Percentiles rank a stretch among this genome's conserved stretches.
These are phyloP conservation scores for Verasper variegatus DNA, from an alignment of 2,113 vertebrate species.

Conservation along the genomic window DNA sequence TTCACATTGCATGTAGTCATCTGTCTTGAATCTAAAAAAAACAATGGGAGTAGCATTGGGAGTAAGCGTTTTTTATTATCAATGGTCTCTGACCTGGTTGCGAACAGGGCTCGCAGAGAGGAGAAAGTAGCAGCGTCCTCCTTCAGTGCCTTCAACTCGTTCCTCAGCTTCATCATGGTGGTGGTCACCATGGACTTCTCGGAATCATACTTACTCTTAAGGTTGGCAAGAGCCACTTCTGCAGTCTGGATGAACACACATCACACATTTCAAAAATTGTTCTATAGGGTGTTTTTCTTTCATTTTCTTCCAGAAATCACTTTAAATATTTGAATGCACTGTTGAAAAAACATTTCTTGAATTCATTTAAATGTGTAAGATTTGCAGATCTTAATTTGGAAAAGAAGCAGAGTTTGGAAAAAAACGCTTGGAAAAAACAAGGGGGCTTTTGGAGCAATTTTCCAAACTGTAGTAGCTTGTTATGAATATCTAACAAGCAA, in stretches of 20 bases:
- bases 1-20: background rate
- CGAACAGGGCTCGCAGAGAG: slow-evolving; percentile 96
- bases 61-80: background rate
- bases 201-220: slow-evolving; percentile 97
- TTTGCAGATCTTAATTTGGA: too few relatives aligned
- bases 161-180: slow-evolving; percentile 97
- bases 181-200: slow-evolving; percentile 97
- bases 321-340: background rate
- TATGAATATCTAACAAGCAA: too few relatives aligned
- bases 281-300: background rate
- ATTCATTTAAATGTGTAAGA: too few relatives aligned
- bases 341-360: too few relatives aligned
- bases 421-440: too few relatives aligned
- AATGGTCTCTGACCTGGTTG: slow-evolving; percentile 87
- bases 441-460: too few relatives aligned
- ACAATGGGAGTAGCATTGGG: background rate
- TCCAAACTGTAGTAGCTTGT: too few relatives aligned
- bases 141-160: slow-evolving; percentile 96
- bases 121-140: slow-evolving; percentile 99
- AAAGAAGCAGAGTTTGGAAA: too few relatives aligned
- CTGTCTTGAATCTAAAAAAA: too few relatives aligned
- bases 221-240: slow-evolving; percentile 92
- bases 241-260: slow-evolving; percentile 85
- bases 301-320: background rate
- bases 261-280: background rate